phyloP scores from a whole-genome alignment of 2,797 vertebrate genomes.

The Neomorphus geoffroyi region DNA sequence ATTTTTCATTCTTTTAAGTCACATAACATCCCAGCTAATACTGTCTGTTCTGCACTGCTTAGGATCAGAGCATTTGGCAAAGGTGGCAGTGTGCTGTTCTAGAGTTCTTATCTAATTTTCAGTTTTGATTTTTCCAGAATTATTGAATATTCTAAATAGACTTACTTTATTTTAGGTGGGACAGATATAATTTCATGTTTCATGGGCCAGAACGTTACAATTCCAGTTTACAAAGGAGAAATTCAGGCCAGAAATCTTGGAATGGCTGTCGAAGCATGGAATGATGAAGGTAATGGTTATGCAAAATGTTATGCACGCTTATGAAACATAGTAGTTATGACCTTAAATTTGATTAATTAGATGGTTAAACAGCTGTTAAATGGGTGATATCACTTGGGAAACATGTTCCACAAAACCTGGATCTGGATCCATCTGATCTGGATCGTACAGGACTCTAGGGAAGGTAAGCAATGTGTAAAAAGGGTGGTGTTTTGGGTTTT shows the following conservation, averaged over 20 bases:
- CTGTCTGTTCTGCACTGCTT: not conserved
- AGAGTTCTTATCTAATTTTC: not conserved
- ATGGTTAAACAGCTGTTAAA: not conserved
- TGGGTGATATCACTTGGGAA: not conserved
- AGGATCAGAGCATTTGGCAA: not conserved
- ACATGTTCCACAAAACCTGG: not conserved
- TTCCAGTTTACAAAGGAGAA: constrained; percentile 93
- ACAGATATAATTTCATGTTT: constrained; percentile 97
- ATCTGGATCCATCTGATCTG: not conserved
- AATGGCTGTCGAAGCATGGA: constrained; percentile 94
- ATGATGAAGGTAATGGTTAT: constrained; percentile 81
- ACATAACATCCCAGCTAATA: not conserved
- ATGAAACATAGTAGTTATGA: not conserved
- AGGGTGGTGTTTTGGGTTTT: too few species aligned
- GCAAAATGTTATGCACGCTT: not conserved
- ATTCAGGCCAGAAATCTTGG: constrained; percentile 94
- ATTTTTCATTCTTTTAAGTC: not conserved
- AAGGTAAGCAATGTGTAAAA: not conserved
- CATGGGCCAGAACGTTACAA: constrained; percentile 91
- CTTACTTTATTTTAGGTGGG: constrained; percentile 80
- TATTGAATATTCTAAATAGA: not conserved
- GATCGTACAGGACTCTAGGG: not conserved
- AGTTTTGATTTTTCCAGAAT: not conserved
- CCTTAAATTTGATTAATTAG: not conserved
- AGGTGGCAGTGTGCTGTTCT: not conserved